These are phyloP conservation scores for Eupithecia abbreviata DNA, from an alignment of 2,888 invertebrate genomes.

Conservation along the genomic window DNA sequence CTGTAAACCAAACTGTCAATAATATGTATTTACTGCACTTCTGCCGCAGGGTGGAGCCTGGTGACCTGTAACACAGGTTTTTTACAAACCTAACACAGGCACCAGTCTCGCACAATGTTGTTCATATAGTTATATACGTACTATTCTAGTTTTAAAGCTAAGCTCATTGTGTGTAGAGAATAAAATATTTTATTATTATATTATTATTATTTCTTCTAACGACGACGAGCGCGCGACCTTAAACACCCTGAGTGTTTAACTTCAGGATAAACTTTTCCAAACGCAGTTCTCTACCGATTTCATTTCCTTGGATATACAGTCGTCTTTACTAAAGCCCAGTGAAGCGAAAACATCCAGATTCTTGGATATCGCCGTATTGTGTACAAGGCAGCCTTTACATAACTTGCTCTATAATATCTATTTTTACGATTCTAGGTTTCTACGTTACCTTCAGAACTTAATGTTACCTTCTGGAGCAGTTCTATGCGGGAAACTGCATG, in stretches of 20 bases:
- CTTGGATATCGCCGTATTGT: slow-evolving; percentile 43
- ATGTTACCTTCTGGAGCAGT: background rate
- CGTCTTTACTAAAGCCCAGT: slow-evolving; percentile 47
- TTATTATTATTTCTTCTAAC: background rate
- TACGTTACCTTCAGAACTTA: background rate
- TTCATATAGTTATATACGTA: too few relatives aligned
- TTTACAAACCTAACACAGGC: too few relatives aligned
- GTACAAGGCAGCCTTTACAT: slow-evolving; percentile 33
- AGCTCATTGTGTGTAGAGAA: too few relatives aligned
- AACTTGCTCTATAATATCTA: slow-evolving; percentile 11
- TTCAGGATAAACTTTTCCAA: too few relatives aligned
- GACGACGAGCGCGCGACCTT: background rate
- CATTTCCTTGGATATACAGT: slow-evolving; percentile 23
- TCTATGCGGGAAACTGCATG: background rate
- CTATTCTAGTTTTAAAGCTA: too few relatives aligned
- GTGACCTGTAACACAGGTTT: too few relatives aligned
- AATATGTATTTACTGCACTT: too few relatives aligned
- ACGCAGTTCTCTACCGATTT: background rate
- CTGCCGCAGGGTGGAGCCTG: too few relatives aligned
- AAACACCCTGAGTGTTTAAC: too few relatives aligned
- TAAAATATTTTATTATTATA: too few relatives aligned
- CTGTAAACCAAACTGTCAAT: too few relatives aligned
- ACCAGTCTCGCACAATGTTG: too few relatives aligned
- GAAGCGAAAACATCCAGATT: slow-evolving; percentile 53
- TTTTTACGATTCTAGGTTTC: background rate